Percentiles rank a stretch among this genome's conserved stretches.
phyloP scores from a whole-genome alignment of 2,888 invertebrate species.

The Pollenia labialis region DNA sequence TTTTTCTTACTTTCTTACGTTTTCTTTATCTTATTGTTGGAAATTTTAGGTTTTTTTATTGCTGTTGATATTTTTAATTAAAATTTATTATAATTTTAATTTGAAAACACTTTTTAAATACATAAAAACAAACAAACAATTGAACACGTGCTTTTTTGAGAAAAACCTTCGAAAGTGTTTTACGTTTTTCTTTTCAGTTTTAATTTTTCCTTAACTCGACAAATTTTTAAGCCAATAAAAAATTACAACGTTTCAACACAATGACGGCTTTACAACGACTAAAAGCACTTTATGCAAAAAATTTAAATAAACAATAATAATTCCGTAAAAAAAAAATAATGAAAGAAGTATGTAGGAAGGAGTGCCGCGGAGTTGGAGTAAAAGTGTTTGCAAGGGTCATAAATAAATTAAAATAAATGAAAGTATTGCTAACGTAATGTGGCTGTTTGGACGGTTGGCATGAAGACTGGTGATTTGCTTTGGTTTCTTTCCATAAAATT shows the following conservation, averaged over 20 bases:
- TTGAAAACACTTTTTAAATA: not conserved
- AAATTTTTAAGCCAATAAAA: slow-evolving; percentile 24
- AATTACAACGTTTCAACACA: slow-evolving; percentile 64
- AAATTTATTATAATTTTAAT: not conserved
- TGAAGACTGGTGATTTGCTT: slow-evolving; percentile 24
- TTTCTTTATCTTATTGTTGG: not conserved
- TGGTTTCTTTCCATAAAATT: slow-evolving; percentile 51
- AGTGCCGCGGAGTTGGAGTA: not conserved
- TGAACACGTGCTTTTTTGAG: slow-evolving; percentile 51
- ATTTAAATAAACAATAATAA: slow-evolving; percentile 63
- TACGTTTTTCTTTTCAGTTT: slow-evolving; percentile 32
- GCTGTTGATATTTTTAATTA: not conserved
- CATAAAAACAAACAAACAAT: not conserved
- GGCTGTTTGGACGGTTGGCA: too few relatives aligned
- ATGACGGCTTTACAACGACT: slow-evolving; percentile 68
- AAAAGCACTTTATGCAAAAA: slow-evolving; percentile 50
- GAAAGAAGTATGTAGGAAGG: not conserved
- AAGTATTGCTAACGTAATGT: slow-evolving; percentile 52
- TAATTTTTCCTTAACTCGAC: slow-evolving; percentile 24
- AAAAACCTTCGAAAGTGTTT: slow-evolving; percentile 46
- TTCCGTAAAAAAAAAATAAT: not conserved
- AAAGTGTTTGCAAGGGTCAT: slow-evolving; percentile 27
- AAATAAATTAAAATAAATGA: slow-evolving; percentile 49
- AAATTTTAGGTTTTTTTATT: not conserved
- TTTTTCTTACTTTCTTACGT: slow-evolving; percentile 31